Base-by-base conservation (phyloP, 2,797 vertebrate species). In the Cetoscarus ocellatus region DNA sequence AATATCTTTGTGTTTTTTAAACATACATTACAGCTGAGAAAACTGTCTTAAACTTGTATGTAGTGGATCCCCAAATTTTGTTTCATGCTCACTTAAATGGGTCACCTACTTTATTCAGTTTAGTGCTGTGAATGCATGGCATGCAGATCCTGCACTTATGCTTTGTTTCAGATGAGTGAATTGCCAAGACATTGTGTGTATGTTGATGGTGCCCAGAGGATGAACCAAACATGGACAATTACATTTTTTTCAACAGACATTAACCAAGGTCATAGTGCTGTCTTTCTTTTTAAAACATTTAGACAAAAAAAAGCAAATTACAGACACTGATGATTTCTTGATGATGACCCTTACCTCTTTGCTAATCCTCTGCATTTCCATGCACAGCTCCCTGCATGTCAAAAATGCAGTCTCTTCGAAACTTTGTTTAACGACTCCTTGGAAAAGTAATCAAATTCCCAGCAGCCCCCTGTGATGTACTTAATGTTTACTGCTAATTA, bases 401-500 rank as follows among this genome's bases (percentile, higher is more conserved):
- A 13, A 35, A 7, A n/a, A 27, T 42, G 50, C 14, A 13, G 10
- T 17, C n/a, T 8, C 9, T 63, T 17, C 6, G 51, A n/a, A 10
- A n/a, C 50, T 64, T 53, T 44, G 7, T 17, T 19, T 50, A 10
- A 11, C 10, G 17, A 10, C 14, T 8, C 13, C 12, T 14, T 49
- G 42, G 18, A 47, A 50, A 40, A 49, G n/a, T 61, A 6, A 27
- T 34, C 11, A 11, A 1, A 15, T 27, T 50, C 17, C 59, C 17
- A 39, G 7, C 15, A 12, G 34, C 44, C 43, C 44, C 43, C 15
- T 60, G 6, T 9, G 35, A 13, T 63, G 7, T 35, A 34, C 19
- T 56, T 42, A 43, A 27, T 14, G n/a, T 40, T 40, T 55, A 54
- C 15, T 11, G 61, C 61, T 44, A 36, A 18, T 55, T 34, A 49